These are phyloP conservation scores for Picathartes gymnocephalus DNA, from an alignment of 2,113 vertebrate species.

Conservation along the genomic window DNA sequence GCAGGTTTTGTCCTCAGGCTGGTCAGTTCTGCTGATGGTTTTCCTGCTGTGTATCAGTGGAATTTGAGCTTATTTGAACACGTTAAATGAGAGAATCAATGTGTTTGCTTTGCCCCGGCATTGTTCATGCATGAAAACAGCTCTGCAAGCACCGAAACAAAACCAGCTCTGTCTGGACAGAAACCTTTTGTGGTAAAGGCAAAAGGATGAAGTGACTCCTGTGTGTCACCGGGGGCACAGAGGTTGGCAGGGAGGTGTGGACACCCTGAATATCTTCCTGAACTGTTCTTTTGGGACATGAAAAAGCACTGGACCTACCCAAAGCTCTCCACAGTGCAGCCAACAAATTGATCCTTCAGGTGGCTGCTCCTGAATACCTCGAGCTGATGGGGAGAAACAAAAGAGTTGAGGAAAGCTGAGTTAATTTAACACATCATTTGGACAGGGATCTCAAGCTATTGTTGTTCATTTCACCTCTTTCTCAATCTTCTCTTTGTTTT, in stretches of 20 bases:
- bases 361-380: slow-evolving; percentile 43
- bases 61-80: neutral
- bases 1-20: neutral
- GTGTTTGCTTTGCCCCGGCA: neutral
- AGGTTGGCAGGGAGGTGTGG: neutral
- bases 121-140: neutral
- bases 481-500: slow-evolving; percentile 59
- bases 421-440: neutral
- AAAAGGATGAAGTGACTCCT: neutral
- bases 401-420: neutral
- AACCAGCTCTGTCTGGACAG: neutral
- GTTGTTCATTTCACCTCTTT: slow-evolving; percentile 39
- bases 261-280: neutral
- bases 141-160: neutral
- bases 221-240: neutral
- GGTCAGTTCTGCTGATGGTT: neutral
- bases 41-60: neutral
- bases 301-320: slow-evolving; percentile 51
- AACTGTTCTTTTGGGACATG: neutral
- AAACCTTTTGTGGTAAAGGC: neutral
- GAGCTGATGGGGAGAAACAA: slow-evolving; percentile 60
- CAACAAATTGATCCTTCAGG: slow-evolving; percentile 47
- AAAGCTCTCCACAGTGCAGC: slow-evolving; percentile 63
- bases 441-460: neutral
- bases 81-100: neutral